Conservation (phyloP, 2,113 vertebrate genomes). For the Calidris pugnax region DNA sequence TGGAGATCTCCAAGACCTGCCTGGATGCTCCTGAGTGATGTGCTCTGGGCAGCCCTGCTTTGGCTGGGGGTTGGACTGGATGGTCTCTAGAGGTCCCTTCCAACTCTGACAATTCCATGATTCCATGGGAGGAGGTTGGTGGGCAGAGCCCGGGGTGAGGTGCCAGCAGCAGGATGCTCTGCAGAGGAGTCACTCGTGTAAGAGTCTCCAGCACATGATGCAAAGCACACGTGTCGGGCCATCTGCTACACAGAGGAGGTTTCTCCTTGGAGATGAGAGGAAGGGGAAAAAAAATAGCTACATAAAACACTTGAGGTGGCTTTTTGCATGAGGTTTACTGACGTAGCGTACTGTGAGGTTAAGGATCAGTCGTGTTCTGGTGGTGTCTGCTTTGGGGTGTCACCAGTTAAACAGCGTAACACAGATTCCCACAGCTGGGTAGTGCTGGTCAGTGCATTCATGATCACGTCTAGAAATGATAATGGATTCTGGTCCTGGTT, state of each 20-base stretch:
- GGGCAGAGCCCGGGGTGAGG: background rate
- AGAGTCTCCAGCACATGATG: conserved; percentile 17
- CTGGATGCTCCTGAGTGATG: too few species aligned
- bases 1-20: too few species aligned
- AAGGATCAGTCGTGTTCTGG: background rate
- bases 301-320: background rate
- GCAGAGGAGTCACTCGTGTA: conserved; percentile 4
- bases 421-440: background rate
- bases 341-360: rapidly evolving
- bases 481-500: background rate
- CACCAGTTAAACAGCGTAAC: background rate
- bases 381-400: background rate
- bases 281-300: background rate
- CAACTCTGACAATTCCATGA: too few species aligned
- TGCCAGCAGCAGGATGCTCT: background rate
- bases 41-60: too few species aligned
- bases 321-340: background rate
- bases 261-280: background rate
- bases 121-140: background rate
- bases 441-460: background rate
- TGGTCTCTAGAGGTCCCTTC: too few species aligned
- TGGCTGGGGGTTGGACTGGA: too few species aligned
- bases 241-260: background rate
- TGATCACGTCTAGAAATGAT: rapidly evolving
- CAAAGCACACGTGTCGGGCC: background rate